A percentile compares a stretch with the other conserved stretches of the same genome.
These are phyloP conservation scores for Melieria omissa DNA, from an alignment of 2,888 invertebrate species.

Conservation along the genomic window DNA sequence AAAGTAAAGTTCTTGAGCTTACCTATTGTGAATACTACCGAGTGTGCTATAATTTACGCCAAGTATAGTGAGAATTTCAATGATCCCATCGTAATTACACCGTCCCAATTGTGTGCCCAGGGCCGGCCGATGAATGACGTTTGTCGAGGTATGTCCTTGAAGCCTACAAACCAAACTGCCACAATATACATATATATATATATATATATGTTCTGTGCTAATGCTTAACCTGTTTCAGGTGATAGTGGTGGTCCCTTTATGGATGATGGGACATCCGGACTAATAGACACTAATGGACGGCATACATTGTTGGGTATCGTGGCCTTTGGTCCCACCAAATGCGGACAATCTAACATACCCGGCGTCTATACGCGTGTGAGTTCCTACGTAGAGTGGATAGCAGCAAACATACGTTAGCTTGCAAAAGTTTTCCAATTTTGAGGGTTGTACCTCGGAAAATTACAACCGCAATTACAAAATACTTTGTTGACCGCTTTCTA, in stretches of 20 bases:
- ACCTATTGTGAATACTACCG: conserved; percentile 65
- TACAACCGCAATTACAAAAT: too few species aligned
- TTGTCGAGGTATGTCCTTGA: conserved; percentile 56
- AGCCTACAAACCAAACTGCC: not conserved
- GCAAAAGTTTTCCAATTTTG: not conserved
- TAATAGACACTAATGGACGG: conserved; percentile 56
- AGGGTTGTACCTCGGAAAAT: not conserved
- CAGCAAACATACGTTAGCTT: conserved; percentile 48
- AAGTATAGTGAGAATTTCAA: conserved; percentile 64
- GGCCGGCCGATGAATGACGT: conserved; percentile 65
- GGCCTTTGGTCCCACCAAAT: conserved; percentile 74
- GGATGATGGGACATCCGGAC: conserved; percentile 39
- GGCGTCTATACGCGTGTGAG: conserved; percentile 74
- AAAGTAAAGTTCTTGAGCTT: conserved; percentile 66
- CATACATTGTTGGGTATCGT: conserved; percentile 70
- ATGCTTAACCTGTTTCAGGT: conserved; percentile 66
- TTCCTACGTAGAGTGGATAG: conserved; percentile 72
- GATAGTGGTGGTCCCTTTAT: conserved; percentile 72
- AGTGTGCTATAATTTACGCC: conserved; percentile 64
- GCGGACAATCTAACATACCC: conserved; percentile 72
- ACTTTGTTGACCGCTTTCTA: too few species aligned
- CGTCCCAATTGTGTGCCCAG: conserved; percentile 65
- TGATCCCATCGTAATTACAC: conserved; percentile 64
- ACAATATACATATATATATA: conserved; percentile 42
- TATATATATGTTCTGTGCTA: conserved; percentile 73